Base-by-base conservation (phyloP, 2,113 vertebrate species). In the Merops nubicus region DNA sequence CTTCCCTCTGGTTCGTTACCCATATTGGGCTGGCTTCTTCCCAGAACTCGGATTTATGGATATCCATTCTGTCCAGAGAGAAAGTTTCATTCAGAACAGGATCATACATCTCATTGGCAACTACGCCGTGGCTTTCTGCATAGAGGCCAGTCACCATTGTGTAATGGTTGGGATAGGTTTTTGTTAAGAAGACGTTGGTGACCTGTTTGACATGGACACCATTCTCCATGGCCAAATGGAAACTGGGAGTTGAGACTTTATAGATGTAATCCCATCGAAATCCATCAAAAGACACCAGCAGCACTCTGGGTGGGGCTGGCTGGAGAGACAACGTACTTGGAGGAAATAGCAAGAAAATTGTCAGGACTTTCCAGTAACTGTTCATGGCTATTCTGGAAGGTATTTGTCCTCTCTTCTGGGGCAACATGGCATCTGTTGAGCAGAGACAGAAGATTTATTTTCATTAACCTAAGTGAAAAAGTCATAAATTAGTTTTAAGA, bases 51-150 rank as follows among this genome's bases (percentile, higher is more conserved):
- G 99, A 96, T 29, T 99, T 98, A 64, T 98, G 98, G 63, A 98
- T 88, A 54, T 97, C 96, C 94, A 98, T 98, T 25, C 94, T 97
- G 78, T 98, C 98, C 97, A 99, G 97, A 89, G 99, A 99, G 97
- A 99, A 99, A 62, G 98, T 98, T 47, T 90, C 97, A 51, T 99
- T 99, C 60, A 98, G 91, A 53, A 93, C 14, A 4, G 98, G 98
- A 97, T 99, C 99, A 16, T 98, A 99, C 99, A 99, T 99, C 96
- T 99, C 98, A 57, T 99, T 99, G 29, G 99, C 98, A 47, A 99
- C 98, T 17, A 99, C 93, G 75, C 99, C 99, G 2, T 99, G 99
- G 43, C 97, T 98, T 97, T 99, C 99, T 0, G 99, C 98, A 6
- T 98, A 98, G 87, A 99, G 98, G 21, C 99, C 99, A 1, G 99